These are phyloP conservation scores for Onychomys leucogaster DNA, from an alignment of 2,797 vertebrate genomes.

Conservation along the genomic window DNA sequence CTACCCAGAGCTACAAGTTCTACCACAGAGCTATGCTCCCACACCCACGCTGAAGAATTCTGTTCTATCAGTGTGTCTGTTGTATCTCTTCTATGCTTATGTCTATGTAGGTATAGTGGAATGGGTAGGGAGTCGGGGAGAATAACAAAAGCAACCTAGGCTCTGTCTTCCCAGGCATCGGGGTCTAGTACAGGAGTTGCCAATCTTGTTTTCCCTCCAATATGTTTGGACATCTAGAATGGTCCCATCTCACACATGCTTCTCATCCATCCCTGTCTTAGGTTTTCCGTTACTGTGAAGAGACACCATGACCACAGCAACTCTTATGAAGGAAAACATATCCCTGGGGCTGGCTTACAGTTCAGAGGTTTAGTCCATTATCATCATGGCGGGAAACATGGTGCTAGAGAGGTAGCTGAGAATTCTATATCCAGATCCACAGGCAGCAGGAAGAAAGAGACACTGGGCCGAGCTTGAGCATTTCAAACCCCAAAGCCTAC, in stretches of 20 bases:
- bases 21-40: background rate
- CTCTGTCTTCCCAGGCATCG: background rate
- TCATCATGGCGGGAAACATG: background rate
- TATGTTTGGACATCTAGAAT: too few relatives aligned
- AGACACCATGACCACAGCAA: background rate
- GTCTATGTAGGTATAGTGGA: background rate
- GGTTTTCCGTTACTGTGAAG: background rate
- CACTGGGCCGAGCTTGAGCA: background rate
- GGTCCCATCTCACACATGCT: background rate
- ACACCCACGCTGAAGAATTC: too few relatives aligned
- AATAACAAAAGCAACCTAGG: rapidly evolving
- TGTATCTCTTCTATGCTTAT: background rate
- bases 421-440: background rate
- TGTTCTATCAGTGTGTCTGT: too few relatives aligned
- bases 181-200: background rate
- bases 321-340: too few relatives aligned
- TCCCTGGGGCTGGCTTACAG: background rate
- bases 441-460: background rate
- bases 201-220: background rate
- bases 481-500: background rate
- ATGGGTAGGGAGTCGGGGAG: background rate
- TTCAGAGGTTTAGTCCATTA: background rate
- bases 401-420: background rate
- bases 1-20: background rate
- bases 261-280: background rate